Percentiles rank a stretch among this genome's conserved stretches.
Evolutionary conservation across 2,888 invertebrate species (phyloP).

Genomic region (Pachymerium ferrugineum): DNA sequence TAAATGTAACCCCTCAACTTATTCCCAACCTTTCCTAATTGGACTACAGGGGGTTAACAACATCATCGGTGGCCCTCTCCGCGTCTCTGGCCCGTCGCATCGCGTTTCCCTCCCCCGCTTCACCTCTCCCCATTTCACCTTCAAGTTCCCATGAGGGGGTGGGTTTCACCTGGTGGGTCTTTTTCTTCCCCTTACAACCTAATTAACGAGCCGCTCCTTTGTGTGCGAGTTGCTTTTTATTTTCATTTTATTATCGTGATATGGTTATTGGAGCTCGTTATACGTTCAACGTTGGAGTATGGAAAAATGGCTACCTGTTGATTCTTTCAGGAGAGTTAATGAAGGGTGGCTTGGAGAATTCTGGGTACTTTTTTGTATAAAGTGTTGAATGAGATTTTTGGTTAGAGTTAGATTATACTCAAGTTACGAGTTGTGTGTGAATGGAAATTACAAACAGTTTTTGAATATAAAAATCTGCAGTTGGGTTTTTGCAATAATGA

Average conservation of each 20-base stretch:
- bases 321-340: background rate
- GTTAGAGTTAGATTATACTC: too few relatives aligned
- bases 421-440: too few relatives aligned
- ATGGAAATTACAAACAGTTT: too few relatives aligned
- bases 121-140: too few relatives aligned
- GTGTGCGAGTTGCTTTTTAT: background rate
- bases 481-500: too few relatives aligned
- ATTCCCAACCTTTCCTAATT: background rate
- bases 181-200: background rate
- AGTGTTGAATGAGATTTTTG: too few relatives aligned
- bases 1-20: background rate
- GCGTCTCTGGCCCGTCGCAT: constrained; percentile 6
- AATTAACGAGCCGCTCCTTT: background rate
- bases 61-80: background rate
- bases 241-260: background rate
- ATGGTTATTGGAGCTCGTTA: background rate
- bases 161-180: constrained; percentile 6
- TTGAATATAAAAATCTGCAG: too few relatives aligned
- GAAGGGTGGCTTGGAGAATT: background rate
- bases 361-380: too few relatives aligned
- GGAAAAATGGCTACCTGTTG: background rate
- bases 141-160: constrained; percentile 5
- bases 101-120: background rate
- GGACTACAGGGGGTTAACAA: background rate
- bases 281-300: background rate